Evolutionary conservation across 2,797 vertebrate genomes (phyloP).

Genomic region (Melopsittacus undulatus): DNA sequence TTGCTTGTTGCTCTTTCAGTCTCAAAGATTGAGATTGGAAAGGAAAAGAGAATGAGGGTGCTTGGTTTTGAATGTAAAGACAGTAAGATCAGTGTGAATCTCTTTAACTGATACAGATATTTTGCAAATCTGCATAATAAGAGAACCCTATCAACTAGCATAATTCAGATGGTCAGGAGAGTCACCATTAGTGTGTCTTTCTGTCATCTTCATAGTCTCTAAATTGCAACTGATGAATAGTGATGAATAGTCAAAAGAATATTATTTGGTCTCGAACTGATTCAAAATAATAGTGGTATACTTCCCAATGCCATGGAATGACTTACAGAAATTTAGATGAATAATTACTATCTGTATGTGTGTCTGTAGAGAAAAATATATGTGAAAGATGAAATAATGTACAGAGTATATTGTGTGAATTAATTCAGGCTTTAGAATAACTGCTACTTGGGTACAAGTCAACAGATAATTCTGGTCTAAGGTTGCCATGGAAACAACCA

Average conservation of each 20-base stretch:
- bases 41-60: not conserved
- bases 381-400: slow-evolving; percentile 48
- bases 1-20: not conserved
- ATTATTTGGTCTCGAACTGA: slow-evolving; percentile 20
- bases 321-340: slow-evolving; percentile 41
- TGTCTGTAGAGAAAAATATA: not conserved
- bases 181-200: slow-evolving; percentile 41
- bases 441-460: slow-evolving; percentile 77
- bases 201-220: slow-evolving; percentile 34
- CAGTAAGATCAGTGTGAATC: not conserved
- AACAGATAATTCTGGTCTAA: slow-evolving; percentile 82
- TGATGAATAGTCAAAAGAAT: slow-evolving; percentile 37
- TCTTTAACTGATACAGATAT: not conserved
- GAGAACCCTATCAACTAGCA: slow-evolving; percentile 22
- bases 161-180: slow-evolving; percentile 55
- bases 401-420: slow-evolving; percentile 64
- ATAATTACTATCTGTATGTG: not conserved
- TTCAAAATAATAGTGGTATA: slow-evolving; percentile 28
- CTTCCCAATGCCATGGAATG: not conserved
- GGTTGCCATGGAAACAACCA: slow-evolving; percentile 85
- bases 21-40: not conserved
- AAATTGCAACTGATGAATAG: slow-evolving; percentile 22
- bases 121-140: slow-evolving; percentile 57
- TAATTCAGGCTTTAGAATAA: slow-evolving; percentile 76
- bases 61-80: not conserved